Conservation (phyloP, 2,113 vertebrate species). For the human (Homo sapiens) region GRCh38 chr1:175902501-175903000, state of each 20-base stretch:
- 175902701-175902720: not conserved
- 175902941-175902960: not conserved
- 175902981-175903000: not conserved
- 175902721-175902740: not conserved
- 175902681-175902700: not conserved
- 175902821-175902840: not conserved
- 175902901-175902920: not conserved
- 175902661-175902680: not conserved
- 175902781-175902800: not conserved
- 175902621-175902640: not conserved
- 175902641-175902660: not conserved
- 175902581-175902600: not conserved
- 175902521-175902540: too few relatives aligned
- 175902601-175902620: rapidly evolving
- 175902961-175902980: not conserved
- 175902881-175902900: not conserved
- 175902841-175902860: not conserved
- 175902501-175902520: too few relatives aligned
- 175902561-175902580: too few relatives aligned
- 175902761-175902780: not conserved
- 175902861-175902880: not conserved
- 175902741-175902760: not conserved
- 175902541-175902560: too few relatives aligned
- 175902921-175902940: not conserved
- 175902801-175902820: not conserved